A percentile compares a stretch with the other conserved stretches of the same genome.
phyloP scores from a whole-genome alignment of 2,888 invertebrate genomes.

The Protonemura montana region DNA sequence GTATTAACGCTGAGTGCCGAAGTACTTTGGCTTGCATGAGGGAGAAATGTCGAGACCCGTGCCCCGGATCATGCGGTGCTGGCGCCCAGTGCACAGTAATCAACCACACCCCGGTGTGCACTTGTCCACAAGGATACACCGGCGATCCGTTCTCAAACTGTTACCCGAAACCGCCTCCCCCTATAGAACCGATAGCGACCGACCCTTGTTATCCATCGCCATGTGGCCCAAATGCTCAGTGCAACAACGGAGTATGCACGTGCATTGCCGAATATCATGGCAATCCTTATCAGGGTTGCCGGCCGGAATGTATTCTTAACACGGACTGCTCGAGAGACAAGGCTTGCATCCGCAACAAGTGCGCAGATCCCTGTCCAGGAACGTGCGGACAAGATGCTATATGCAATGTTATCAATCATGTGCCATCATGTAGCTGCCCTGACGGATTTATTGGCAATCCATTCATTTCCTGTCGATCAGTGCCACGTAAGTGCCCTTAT shows the following conservation, averaged over 20 bases:
- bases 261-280: constrained; percentile 74
- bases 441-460: constrained; percentile 63
- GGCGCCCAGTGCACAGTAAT: constrained; percentile 64
- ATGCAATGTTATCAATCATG: constrained; percentile 70
- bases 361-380: constrained; percentile 74
- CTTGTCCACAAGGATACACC: constrained; percentile 57
- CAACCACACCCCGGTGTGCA: constrained; percentile 59
- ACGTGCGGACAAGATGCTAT: constrained; percentile 70
- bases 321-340: constrained; percentile 73
- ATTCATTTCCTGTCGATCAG: constrained; percentile 60
- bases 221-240: constrained; percentile 71
- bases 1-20: constrained; percentile 74
- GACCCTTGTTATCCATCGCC: constrained; percentile 79
- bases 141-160: constrained; percentile 60
- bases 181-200: constrained; percentile 58
- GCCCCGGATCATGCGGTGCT: constrained; percentile 65
- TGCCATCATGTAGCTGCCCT: constrained; percentile 73
- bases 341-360: constrained; percentile 78
- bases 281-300: constrained; percentile 69
- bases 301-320: constrained; percentile 80
- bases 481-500: constrained; percentile 49
- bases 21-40: constrained; percentile 64
- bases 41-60: constrained; percentile 66
- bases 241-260: constrained; percentile 72
- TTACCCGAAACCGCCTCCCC: constrained; percentile 51